These are phyloP conservation scores for Euproctis similis DNA, from an alignment of 2,888 invertebrate genomes.

Conservation along the genomic window DNA sequence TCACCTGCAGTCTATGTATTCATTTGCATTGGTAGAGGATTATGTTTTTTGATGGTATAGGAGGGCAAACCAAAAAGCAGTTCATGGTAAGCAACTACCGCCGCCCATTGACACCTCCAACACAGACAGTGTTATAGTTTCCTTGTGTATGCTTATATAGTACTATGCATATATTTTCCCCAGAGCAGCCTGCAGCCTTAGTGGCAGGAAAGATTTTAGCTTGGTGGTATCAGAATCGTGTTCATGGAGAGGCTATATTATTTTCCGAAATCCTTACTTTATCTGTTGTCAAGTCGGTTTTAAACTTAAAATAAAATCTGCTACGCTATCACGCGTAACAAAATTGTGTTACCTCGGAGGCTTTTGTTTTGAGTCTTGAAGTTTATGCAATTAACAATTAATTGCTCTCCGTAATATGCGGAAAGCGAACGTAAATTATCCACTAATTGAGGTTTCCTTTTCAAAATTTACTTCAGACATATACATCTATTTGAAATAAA, in stretches of 20 bases:
- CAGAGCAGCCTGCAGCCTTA: neutral
- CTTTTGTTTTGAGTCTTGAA: too few species aligned
- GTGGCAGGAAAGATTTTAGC: neutral
- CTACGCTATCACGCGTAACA: too few species aligned
- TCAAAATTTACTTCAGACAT: neutral
- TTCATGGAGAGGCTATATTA: neutral
- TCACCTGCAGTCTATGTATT: too few species aligned
- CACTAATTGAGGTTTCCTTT: neutral
- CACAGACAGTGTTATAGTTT: too few species aligned
- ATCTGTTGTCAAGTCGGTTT: neutral
- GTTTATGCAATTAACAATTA: neutral
- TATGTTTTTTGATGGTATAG: too few species aligned
- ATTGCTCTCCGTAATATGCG: slow-evolving; percentile 7
- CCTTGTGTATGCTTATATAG: too few species aligned
- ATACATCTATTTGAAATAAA: neutral
- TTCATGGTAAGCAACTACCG: too few species aligned
- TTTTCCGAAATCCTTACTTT: neutral
- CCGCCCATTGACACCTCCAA: too few species aligned
- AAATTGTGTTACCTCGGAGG: too few species aligned
- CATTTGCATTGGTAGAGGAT: too few species aligned
- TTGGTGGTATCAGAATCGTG: neutral
- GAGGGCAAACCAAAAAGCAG: too few species aligned
- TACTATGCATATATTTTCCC: too few species aligned
- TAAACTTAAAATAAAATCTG: neutral
- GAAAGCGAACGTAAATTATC: slow-evolving; percentile 1